Base-by-base conservation (phyloP, 2,888 invertebrate genomes). In the Microplitis manilae region DNA sequence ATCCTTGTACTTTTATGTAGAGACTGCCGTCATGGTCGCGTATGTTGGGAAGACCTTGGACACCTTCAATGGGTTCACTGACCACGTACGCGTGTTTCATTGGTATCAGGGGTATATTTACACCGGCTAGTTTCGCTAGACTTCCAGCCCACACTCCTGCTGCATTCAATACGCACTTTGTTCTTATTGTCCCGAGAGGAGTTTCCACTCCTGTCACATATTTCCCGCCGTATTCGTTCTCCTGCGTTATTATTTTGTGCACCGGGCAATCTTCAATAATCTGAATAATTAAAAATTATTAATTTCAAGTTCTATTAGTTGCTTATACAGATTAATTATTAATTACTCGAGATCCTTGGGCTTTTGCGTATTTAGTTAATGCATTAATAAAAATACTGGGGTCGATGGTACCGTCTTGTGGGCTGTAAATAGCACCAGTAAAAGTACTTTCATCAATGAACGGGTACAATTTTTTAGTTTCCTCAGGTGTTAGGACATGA, bases 1-100 rank as follows among this genome's bases (percentile, higher is more conserved):
- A 95, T 1, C 96, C 96, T 85, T 96, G 96, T 1, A 96, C 93
- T 85, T 96, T 93, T 82, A 97, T 93, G 86, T 97, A 97, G 30
- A 96, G 91, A 17, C 93, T 94, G 6, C 93, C 93, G 87, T 98
- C 97, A 84, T 97, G 96, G 89, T 97, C 97, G 62, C 97, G 91
- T 13, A 97, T 92, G 87, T 97, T 97, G 0, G 97, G 97, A 78
- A 94, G 90, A 68, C 94, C 93, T 76, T 94, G 91, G 0, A 95
- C 92, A 81, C 94, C 95, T 0, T 94, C 93, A 13, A 97, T 94
- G 0, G 93, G 91, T 79, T 97, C 96, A 1, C 95, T 95, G 0
- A 97, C 93, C 5, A 97, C 94, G 86, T 97, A 98, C 0, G 97
- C 94, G 87, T 98, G 97, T 85, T 96, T 96, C 93, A 97, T 95